Evolutionary conservation across 2,797 vertebrate species (phyloP).

Genomic region (Hoplostethus atlanticus): DNA sequence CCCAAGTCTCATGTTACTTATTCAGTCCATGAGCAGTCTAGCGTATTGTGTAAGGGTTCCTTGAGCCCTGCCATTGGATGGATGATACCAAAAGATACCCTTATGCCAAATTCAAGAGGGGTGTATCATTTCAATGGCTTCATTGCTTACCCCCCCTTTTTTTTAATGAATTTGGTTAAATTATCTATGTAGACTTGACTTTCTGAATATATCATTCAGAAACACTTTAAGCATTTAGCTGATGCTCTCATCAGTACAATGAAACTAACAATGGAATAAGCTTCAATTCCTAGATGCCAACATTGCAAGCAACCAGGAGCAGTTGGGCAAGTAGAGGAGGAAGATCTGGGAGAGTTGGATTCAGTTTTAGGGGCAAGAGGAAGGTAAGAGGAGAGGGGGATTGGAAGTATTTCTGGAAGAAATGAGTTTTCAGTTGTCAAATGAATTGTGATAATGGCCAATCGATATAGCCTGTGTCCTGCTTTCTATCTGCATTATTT

Average conservation of each 20-base stretch:
- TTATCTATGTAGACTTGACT: no score
- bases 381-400: no score
- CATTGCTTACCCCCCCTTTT: neutral
- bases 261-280: neutral
- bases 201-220: neutral
- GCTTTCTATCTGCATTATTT: slow-evolving; percentile 1
- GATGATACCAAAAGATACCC: slow-evolving; percentile 14
- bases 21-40: slow-evolving; percentile 15
- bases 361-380: no score
- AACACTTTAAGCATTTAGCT: neutral
- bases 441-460: no score
- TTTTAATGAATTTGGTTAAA: no score
- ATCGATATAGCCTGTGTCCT: no score
- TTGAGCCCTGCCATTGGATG: slow-evolving; percentile 3
- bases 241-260: neutral
- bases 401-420: no score
- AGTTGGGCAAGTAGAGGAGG: no score
- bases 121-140: slow-evolving; percentile 12
- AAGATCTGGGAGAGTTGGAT: no score
- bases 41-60: slow-evolving; percentile 26
- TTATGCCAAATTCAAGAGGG: slow-evolving; percentile 23
- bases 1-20: slow-evolving; percentile 60
- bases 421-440: no score
- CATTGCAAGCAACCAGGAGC: neutral
- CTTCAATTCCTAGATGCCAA: neutral